Evolutionary conservation across 2,113 vertebrate species (phyloP).

Genomic region (Struthidea cinerea): DNA sequence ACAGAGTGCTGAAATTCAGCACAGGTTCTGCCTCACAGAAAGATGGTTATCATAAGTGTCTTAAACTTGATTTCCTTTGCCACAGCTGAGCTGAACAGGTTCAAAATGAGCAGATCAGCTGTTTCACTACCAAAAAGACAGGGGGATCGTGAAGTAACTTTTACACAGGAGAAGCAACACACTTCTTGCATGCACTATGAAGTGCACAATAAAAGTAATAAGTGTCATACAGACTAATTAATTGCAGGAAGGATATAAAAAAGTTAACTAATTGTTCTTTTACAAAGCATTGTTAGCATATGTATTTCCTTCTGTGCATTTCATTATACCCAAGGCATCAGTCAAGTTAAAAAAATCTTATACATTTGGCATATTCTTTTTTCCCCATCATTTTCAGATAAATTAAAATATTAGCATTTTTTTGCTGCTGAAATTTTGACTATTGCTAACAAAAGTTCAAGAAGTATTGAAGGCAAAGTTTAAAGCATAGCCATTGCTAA

Average conservation of each 20-base stretch:
- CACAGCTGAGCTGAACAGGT: not conserved
- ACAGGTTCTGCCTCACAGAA: not conserved
- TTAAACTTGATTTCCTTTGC: not conserved
- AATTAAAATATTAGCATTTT: not conserved
- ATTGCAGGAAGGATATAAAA: not conserved
- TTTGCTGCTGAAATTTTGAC: not conserved
- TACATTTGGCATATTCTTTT: not conserved
- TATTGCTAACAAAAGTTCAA: not conserved
- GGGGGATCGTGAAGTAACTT: not conserved
- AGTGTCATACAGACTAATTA: not conserved
- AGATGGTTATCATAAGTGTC: not conserved
- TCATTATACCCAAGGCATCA: not conserved
- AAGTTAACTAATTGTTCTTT: not conserved
- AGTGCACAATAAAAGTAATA: not conserved
- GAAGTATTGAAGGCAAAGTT: not conserved
- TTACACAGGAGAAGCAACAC: not conserved
- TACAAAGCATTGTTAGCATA: not conserved
- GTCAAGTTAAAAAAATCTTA: not conserved
- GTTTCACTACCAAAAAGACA: not conserved
- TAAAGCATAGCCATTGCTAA: not conserved
- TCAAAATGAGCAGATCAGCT: not conserved
- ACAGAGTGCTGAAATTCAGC: not conserved
- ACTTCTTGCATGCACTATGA: not conserved
- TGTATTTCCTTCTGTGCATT: not conserved
- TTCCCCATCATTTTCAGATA: not conserved